phyloP scores from a whole-genome alignment of 2,797 vertebrate genomes.

The Zenarchopterus dispar region DNA sequence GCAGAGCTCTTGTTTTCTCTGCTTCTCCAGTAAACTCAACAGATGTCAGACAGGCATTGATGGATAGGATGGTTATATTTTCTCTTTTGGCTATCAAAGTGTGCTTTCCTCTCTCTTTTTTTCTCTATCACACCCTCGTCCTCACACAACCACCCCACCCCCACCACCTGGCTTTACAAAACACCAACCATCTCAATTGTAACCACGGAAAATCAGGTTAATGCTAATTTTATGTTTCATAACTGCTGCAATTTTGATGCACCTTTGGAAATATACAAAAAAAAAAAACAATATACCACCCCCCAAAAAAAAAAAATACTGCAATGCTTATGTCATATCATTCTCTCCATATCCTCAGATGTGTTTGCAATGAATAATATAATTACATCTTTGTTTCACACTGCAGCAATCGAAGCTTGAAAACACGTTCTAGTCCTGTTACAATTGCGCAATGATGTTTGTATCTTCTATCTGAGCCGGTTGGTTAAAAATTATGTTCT shows the following conservation, averaged over 20 bases:
- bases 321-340: constrained; percentile 27
- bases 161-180: no score
- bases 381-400: constrained; percentile 66
- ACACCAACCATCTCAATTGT: no score
- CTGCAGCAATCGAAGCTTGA: constrained; percentile 56
- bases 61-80: constrained; percentile 59
- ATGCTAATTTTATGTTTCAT: constrained; percentile 4
- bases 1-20: constrained; percentile 50
- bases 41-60: constrained; percentile 67
- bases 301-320: constrained; percentile 6
- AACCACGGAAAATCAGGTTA: background rate
- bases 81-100: constrained; percentile 52
- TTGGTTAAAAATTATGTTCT: constrained; percentile 60
- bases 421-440: constrained; percentile 57
- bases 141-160: constrained; percentile 7
- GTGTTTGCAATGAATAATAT: constrained; percentile 69
- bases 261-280: background rate
- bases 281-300: background rate
- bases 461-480: constrained; percentile 47
- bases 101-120: constrained; percentile 19
- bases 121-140: background rate
- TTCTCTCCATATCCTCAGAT: constrained; percentile 31
- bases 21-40: constrained; percentile 54
- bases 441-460: constrained; percentile 65
- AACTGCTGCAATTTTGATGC: constrained; percentile 2